Percentiles rank a stretch among this genome's conserved stretches.
Evolutionary conservation across 64 coral and sea anemone genomes (phyloP).

Genomic region (Cladopsammia gracilis): DNA sequence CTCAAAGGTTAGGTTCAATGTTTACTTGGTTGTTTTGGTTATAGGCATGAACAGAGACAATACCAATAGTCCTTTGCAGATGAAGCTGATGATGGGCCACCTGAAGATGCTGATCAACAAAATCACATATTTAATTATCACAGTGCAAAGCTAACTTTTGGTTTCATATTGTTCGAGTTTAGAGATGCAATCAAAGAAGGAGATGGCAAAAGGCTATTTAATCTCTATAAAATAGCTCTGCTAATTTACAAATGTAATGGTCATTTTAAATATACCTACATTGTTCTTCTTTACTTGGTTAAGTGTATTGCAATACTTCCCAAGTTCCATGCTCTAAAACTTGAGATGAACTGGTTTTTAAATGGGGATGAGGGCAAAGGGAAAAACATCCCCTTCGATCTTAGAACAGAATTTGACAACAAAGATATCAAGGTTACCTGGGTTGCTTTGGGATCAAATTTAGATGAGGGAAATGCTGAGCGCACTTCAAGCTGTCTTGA

Average conservation of each 20-base stretch:
- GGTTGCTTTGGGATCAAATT: constrained; percentile 42
- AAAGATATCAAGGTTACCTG: constrained; percentile 40
- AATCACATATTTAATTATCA: constrained; percentile 26
- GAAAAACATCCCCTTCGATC: constrained; percentile 64
- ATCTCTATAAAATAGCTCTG: not conserved
- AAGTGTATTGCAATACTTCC: constrained; percentile 4
- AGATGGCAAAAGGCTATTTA: not conserved
- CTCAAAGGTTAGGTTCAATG: no score
- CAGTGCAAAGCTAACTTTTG: constrained; percentile 13
- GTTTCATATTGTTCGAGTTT: constrained; percentile 24
- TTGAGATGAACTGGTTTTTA: constrained; percentile 49
- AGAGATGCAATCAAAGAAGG: constrained; percentile 27
- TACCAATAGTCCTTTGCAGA: no score
- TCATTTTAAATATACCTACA: not conserved
- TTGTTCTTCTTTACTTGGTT: not conserved
- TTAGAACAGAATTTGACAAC: constrained; percentile 61
- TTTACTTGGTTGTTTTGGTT: no score
- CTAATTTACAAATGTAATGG: constrained; percentile 2
- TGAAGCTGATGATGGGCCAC: constrained; percentile 18
- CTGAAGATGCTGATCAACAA: not conserved
- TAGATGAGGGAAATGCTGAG: constrained; percentile 41
- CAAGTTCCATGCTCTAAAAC: not conserved
- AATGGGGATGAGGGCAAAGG: constrained; percentile 42
- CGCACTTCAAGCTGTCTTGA: constrained; percentile 37
- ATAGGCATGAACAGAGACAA: no score